Conservation (phyloP, 2,888 invertebrate species). For the Campoplex capitator region DNA sequence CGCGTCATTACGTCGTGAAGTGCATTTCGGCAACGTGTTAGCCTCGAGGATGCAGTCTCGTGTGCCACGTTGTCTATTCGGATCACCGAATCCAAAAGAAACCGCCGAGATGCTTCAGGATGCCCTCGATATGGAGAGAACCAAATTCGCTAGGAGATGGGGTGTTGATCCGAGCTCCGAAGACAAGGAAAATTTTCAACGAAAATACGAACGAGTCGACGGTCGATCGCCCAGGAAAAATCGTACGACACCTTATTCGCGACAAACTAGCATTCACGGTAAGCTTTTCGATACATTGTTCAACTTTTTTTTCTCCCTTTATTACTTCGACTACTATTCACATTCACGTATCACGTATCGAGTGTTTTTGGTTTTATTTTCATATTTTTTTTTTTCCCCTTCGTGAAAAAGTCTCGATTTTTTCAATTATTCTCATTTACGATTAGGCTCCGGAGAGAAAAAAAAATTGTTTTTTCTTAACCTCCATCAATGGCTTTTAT, state of each 20-base stretch:
- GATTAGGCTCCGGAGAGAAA: not conserved
- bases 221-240: slow-evolving; percentile 78
- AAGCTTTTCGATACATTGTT: slow-evolving; percentile 3
- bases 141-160: slow-evolving; percentile 87
- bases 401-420: not conserved
- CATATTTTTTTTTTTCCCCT: not conserved
- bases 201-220: slow-evolving; percentile 73
- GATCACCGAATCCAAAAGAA: slow-evolving; percentile 87
- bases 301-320: not conserved
- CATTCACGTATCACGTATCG: not conserved
- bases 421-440: not conserved
- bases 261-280: slow-evolving; percentile 82
- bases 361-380: not conserved
- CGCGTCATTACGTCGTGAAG: slow-evolving; percentile 80
- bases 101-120: slow-evolving; percentile 87
- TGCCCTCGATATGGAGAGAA: slow-evolving; percentile 86
- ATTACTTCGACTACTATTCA: not conserved
- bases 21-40: slow-evolving; percentile 79
- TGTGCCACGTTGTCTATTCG: slow-evolving; percentile 86
- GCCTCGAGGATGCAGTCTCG: slow-evolving; percentile 78
- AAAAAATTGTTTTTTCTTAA: not conserved
- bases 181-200: slow-evolving; percentile 81
- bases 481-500: not conserved
- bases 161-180: slow-evolving; percentile 86
- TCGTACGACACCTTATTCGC: slow-evolving; percentile 78